These are phyloP conservation scores for Blennius ocellaris DNA, from an alignment of 2,113 vertebrate species.

Conservation along the genomic window DNA sequence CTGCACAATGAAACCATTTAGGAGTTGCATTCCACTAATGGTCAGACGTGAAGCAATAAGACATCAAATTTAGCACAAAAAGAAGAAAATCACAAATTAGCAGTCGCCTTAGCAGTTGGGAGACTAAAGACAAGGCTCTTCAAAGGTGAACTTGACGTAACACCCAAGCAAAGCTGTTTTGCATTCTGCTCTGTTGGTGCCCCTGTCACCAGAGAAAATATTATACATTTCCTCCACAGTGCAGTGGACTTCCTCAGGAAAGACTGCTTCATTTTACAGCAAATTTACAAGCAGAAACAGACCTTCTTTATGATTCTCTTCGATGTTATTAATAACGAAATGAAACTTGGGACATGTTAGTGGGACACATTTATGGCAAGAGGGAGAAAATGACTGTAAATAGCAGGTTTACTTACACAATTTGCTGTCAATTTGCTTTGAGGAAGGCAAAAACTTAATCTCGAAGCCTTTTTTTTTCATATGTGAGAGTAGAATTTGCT, in stretches of 20 bases:
- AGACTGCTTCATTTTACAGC: not conserved
- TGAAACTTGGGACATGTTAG: not conserved
- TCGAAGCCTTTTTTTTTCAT: not conserved
- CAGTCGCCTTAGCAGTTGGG: not conserved
- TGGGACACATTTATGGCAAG: not conserved
- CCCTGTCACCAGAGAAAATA: slow-evolving; percentile 4
- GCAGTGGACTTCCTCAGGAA: not conserved
- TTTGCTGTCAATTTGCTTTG: slow-evolving; percentile 4
- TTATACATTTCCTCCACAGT: not conserved
- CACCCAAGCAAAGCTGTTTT: not conserved
- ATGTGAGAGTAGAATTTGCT: slow-evolving; percentile 5
- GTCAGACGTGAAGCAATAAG: not conserved
- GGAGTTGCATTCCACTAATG: too few species aligned
- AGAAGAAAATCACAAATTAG: not conserved
- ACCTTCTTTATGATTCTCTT: not conserved
- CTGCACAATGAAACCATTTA: too few species aligned
- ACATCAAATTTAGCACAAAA: not conserved
- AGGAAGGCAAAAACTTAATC: slow-evolving; percentile 1
- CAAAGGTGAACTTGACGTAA: not conserved
- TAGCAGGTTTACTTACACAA: not conserved
- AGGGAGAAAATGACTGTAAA: not conserved
- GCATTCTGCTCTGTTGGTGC: slow-evolving; percentile 2
- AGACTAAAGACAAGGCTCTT: not conserved
- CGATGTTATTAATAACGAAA: not conserved
- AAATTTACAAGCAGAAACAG: not conserved